Percentiles rank a stretch among this genome's conserved stretches.
Evolutionary conservation across 2,797 vertebrate species (phyloP).

Genomic region (Amphiprion clarkii): DNA sequence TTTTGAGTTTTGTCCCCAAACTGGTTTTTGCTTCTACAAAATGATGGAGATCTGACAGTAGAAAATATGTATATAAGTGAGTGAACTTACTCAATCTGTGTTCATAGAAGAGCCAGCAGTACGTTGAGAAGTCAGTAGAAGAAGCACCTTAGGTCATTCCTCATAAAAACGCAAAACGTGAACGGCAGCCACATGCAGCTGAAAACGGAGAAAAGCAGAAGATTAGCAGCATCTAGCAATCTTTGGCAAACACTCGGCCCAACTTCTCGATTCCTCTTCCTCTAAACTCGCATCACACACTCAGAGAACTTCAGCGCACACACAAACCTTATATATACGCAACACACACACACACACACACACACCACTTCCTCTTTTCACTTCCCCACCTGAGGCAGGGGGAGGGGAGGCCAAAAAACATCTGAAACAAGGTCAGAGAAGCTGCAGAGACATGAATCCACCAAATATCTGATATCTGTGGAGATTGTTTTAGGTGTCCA

Average conservation of each 20-base stretch:
- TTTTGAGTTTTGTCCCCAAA: too few relatives aligned
- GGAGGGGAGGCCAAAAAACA: slow-evolving; percentile 20
- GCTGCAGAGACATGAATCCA: slow-evolving; percentile 7
- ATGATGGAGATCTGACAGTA: neutral
- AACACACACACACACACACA: slow-evolving; percentile 32
- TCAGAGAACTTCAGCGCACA: slow-evolving; percentile 50
- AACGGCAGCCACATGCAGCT: slow-evolving; percentile 69
- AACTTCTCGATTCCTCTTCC: slow-evolving; percentile 74
- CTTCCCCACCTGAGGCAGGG: slow-evolving; percentile 57
- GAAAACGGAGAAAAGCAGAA: slow-evolving; percentile 55
- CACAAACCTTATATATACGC: slow-evolving; percentile 22
- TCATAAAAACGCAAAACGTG: slow-evolving; percentile 62
- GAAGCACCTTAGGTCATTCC: slow-evolving; percentile 67
- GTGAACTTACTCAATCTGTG: slow-evolving; percentile 75
- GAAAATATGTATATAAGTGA: neutral
- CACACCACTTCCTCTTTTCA: slow-evolving; percentile 71
- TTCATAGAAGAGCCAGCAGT: slow-evolving; percentile 75
- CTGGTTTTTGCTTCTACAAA: neutral
- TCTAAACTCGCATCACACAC: slow-evolving; percentile 50
- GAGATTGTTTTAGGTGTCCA: neutral
- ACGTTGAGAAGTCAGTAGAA: slow-evolving; percentile 69
- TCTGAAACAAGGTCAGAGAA: neutral
- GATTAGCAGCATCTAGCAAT: slow-evolving; percentile 42
- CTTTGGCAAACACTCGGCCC: slow-evolving; percentile 19
- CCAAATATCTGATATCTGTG: neutral